Evolutionary conservation across 2,113 vertebrate genomes (phyloP), one percentile per base, ranked within the genome.

Genomic region (Centropristis striata): DNA sequence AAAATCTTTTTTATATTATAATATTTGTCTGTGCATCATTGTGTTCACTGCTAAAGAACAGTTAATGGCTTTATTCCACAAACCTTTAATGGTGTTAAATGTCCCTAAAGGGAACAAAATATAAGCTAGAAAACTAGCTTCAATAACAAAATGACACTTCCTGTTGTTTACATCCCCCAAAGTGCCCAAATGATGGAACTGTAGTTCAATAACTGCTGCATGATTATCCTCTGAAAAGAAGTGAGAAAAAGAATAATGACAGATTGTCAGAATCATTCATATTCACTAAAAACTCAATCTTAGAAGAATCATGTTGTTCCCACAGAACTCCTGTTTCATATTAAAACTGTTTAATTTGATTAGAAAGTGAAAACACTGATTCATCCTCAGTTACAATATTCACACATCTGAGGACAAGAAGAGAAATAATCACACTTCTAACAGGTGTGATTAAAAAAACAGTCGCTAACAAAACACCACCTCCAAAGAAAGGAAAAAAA

Each of bases 401-500:
- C 41, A 46, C 58, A 69, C 75, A 32, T 72, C 37, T 55, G 37
- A 49, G 4, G 47, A 21, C 23, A 59, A 9, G 55, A 50, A 20
- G 0, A 73, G 12, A 61, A 60, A 60, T 36, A n/a, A 67, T 49
- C 65, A 27, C 65, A 41, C 41, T 32, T 64, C 36, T 2, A 39
- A 23, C 15, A 0, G 54, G 70, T 58, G 82, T 46, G 47, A 55
- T 72, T 46, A 12, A 12, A 46, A 47, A 21, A 21, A 51, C 57
- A 66, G 15, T 2, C 3, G 54, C 39, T 68, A 42, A 27, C 16
- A 32, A 70, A 71, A 73, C 44, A 53, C 54, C 53, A 72, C 27
- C 20, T 27, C 47, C 16, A 8, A 39, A 65, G 13, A 39, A 58
- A 50, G 57, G 11, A 59, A 54, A 49, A 14, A 27, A 53, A 25